Conservation (phyloP, 2,888 invertebrate genomes). For the Osmoderma eremita region DNA sequence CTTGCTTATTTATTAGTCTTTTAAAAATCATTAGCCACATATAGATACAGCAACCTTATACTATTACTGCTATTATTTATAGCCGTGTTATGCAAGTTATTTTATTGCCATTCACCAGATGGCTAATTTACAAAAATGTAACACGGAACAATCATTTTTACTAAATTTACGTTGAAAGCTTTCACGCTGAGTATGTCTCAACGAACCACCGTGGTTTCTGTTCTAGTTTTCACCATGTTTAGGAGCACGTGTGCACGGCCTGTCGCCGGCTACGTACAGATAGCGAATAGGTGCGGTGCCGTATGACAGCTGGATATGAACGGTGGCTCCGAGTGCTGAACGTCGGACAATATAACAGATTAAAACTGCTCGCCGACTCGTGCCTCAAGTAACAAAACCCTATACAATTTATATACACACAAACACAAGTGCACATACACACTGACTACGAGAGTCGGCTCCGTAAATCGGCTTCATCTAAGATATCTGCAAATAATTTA, state of each 20-base stretch:
- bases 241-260: conserved; percentile 47
- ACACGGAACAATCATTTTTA: conserved; percentile 20
- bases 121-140: conserved; percentile 7
- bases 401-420: conserved; percentile 7
- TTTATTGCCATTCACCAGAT: neutral
- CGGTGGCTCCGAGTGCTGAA: conserved; percentile 15
- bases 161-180: conserved; percentile 36
- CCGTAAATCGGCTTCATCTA: conserved; percentile 23
- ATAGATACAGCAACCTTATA: neutral
- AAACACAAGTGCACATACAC: neutral
- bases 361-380: conserved; percentile 35
- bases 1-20: neutral
- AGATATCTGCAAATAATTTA: conserved; percentile 34
- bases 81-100: neutral
- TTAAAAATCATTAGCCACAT: neutral
- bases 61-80: too few relatives aligned
- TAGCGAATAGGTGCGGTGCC: conserved; percentile 18
- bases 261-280: conserved; percentile 25
- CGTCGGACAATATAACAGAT: conserved; percentile 32
- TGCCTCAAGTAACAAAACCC: conserved; percentile 34
- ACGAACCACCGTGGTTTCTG: conserved; percentile 36
- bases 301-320: conserved; percentile 19
- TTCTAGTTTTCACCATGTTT: conserved; percentile 47
- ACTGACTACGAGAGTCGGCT: neutral
- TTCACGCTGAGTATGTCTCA: conserved; percentile 34